Evolutionary conservation across 2,797 vertebrate genomes (phyloP).

Genomic region (Gallinago nigripennis): DNA sequence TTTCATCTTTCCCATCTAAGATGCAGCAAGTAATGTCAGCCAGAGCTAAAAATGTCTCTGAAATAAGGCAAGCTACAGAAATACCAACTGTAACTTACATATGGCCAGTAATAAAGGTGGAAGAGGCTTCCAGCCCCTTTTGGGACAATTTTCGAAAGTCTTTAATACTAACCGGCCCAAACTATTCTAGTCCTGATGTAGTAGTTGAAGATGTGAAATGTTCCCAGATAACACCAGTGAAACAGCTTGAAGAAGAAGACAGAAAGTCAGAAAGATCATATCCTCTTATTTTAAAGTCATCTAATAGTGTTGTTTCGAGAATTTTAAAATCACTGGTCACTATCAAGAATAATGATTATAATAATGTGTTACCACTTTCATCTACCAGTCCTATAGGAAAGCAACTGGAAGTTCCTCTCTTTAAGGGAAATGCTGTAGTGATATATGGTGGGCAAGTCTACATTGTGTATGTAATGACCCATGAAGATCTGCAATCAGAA

Average conservation of each 20-base stretch:
- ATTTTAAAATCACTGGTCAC: conserved; percentile 10
- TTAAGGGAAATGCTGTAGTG: neutral
- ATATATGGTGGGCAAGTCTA: neutral
- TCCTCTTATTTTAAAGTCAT: conserved; percentile 39
- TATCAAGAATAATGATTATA: neutral
- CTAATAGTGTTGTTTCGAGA: neutral
- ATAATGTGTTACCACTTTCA: neutral
- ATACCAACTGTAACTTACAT: neutral
- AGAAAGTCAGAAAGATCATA: neutral
- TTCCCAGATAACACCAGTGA: neutral
- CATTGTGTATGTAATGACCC: neutral
- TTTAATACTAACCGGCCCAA: neutral
- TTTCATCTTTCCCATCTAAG: conserved; percentile 12
- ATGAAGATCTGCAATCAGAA: neutral
- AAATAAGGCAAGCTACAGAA: neutral
- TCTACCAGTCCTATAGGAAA: neutral
- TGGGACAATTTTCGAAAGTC: neutral
- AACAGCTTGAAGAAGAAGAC: neutral
- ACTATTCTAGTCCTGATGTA: neutral
- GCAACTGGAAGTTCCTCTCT: neutral
- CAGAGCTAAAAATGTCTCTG: neutral
- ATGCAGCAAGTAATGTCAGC: conserved; percentile 9
- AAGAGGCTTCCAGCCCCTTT: neutral
- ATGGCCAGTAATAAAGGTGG: conserved; percentile 30
- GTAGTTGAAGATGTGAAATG: neutral